Percentiles rank a stretch among this genome's conserved stretches.
Evolutionary conservation across 2,888 invertebrate species (phyloP).

Genomic region (Entomobrya multifasciata): DNA sequence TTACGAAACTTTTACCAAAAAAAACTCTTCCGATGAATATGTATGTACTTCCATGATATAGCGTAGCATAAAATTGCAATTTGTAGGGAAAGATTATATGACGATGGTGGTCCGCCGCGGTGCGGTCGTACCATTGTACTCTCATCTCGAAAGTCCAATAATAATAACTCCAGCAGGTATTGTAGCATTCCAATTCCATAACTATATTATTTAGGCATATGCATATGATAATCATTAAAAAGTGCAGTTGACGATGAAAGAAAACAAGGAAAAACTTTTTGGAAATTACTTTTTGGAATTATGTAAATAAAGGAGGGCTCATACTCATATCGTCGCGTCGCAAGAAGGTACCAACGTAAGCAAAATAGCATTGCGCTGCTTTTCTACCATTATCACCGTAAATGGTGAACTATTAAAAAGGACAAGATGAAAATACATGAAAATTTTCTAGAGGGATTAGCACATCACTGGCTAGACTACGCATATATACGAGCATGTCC

Average conservation of each 20-base stretch:
- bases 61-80: slow-evolving; percentile 18
- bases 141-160: slow-evolving; percentile 50
- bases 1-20: slow-evolving; percentile 10
- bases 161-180: slow-evolving; percentile 15
- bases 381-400: neutral
- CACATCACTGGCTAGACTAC: neutral
- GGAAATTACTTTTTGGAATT: slow-evolving; percentile 46
- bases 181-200: neutral
- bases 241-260: slow-evolving; percentile 37
- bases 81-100: neutral
- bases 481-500: neutral
- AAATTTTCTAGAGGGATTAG: slow-evolving; percentile 9
- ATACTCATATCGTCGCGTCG: slow-evolving; percentile 5
- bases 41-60: neutral
- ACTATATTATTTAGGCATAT: slow-evolving; percentile 26
- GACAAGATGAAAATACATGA: slow-evolving; percentile 14
- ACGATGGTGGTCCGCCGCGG: neutral
- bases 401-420: neutral
- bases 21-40: slow-evolving; percentile 6
- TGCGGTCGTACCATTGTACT: slow-evolving; percentile 44
- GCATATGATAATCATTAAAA: slow-evolving; percentile 39
- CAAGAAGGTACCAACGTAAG: neutral
- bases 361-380: neutral
- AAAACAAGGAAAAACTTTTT: slow-evolving; percentile 34
- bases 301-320: slow-evolving; percentile 27